Evolutionary conservation across 2,113 vertebrate species (phyloP).

Genomic region (Anas platyrhynchos): DNA sequence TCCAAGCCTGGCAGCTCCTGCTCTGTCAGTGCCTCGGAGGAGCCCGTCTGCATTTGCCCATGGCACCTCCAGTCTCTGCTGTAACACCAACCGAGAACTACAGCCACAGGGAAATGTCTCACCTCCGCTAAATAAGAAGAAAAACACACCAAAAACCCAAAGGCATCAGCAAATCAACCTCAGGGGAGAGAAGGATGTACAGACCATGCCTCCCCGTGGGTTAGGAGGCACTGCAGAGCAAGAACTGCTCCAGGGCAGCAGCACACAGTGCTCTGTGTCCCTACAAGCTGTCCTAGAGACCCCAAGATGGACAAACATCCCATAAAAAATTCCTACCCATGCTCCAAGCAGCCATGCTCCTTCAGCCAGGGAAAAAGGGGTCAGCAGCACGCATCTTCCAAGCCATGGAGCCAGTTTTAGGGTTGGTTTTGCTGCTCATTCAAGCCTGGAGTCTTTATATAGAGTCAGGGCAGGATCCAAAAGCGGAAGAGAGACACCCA

Average conservation of each 20-base stretch:
- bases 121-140: not conserved
- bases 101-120: not conserved
- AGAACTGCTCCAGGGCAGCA: not conserved
- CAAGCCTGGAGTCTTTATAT: slow-evolving; percentile 57
- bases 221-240: not conserved
- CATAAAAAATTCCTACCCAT: slow-evolving; percentile 2
- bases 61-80: not conserved
- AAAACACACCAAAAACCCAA: not conserved
- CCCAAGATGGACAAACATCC: not conserved
- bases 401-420: slow-evolving; percentile 11
- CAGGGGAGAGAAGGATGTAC: not conserved
- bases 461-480: slow-evolving; percentile 65
- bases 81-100: rapidly evolving
- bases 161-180: not conserved
- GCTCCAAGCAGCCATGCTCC: not conserved
- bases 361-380: not conserved
- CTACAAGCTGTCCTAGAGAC: rapidly evolving
- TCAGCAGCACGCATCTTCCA: not conserved
- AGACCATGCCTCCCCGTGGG: not conserved
- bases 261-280: rapidly evolving
- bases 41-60: rapidly evolving
- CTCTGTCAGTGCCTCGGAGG: not conserved
- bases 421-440: slow-evolving; percentile 53
- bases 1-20: not conserved
- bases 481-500: slow-evolving; percentile 68